Conservation (phyloP, 2,888 invertebrate species). For the Calameuta idolon region DNA sequence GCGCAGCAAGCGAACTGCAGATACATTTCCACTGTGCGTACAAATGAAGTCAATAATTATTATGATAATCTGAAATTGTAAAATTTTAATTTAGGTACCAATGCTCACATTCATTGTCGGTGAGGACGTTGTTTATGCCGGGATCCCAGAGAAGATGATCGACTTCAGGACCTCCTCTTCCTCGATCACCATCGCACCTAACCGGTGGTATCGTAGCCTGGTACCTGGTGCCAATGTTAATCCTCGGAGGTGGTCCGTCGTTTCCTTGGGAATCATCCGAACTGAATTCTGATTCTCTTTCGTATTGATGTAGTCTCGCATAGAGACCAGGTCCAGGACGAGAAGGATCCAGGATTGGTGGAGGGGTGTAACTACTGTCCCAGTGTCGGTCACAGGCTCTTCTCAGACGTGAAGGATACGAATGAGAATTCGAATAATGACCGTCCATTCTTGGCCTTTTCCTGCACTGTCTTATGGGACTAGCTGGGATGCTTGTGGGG, state of each 20-base stretch:
- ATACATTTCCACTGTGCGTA: constrained; percentile 85
- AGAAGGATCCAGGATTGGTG: constrained; percentile 93
- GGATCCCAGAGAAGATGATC: constrained; percentile 92
- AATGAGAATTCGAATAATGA: constrained; percentile 67
- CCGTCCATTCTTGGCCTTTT: constrained; percentile 75
- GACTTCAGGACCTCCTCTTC: constrained; percentile 67
- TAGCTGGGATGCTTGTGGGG: constrained; percentile 79
- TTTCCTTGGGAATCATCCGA: constrained; percentile 64
- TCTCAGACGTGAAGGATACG: constrained; percentile 64
- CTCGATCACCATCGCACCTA: constrained; percentile 65
- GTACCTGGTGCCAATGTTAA: constrained; percentile 89
- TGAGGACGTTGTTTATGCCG: constrained; percentile 77
- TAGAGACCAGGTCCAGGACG: constrained; percentile 90
- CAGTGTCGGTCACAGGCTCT: constrained; percentile 63
- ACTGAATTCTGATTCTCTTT: constrained; percentile 61
- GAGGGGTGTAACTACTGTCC: constrained; percentile 83
- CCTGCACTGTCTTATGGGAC: constrained; percentile 75
- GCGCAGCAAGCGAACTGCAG: constrained; percentile 96
- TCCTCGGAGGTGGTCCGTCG: constrained; percentile 75
- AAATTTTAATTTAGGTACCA: constrained; percentile 10
- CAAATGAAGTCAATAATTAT: constrained; percentile 33
- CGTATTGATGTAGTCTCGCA: constrained; percentile 64
- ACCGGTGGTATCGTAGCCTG: constrained; percentile 83
- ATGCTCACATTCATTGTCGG: constrained; percentile 79
- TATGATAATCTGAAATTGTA: constrained; percentile 9